Conservation (phyloP, 2,113 vertebrate genomes). For the Meleagris gallopavo region DNA sequence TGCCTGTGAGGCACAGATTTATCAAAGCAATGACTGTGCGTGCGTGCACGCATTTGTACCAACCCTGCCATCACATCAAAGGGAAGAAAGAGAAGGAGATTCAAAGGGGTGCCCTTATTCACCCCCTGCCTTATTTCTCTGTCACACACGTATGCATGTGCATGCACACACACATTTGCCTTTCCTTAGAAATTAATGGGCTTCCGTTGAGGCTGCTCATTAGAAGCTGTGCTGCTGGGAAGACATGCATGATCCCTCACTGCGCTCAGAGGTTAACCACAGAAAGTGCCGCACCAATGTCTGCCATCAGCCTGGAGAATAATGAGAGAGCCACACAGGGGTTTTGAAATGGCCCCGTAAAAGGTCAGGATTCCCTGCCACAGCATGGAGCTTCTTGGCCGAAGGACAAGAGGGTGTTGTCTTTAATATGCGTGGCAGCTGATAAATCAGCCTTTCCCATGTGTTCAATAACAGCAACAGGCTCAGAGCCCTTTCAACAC, state of each 20-base stretch:
- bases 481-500: conserved; percentile 34
- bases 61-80: conserved; percentile 65
- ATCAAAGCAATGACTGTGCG: conserved; percentile 61
- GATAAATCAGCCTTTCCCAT: conserved; percentile 29
- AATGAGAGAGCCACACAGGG: neutral
- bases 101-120: conserved; percentile 34
- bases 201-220: neutral
- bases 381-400: neutral
- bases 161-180: neutral
- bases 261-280: neutral
- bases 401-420: conserved; percentile 10
- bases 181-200: neutral
- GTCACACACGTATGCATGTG: accelerated
- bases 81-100: conserved; percentile 39
- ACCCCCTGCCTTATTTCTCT: neutral
- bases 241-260: neutral
- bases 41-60: neutral
- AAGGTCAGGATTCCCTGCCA: neutral
- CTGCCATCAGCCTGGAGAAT: accelerated
- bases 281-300: neutral
- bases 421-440: conserved; percentile 12
- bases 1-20: conserved; percentile 68
- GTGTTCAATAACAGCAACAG: conserved; percentile 25
- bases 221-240: neutral
- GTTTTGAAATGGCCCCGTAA: neutral